phyloP scores from a whole-genome alignment of 1,140 invertebrate genomes.

The Triops cancriformis region DNA sequence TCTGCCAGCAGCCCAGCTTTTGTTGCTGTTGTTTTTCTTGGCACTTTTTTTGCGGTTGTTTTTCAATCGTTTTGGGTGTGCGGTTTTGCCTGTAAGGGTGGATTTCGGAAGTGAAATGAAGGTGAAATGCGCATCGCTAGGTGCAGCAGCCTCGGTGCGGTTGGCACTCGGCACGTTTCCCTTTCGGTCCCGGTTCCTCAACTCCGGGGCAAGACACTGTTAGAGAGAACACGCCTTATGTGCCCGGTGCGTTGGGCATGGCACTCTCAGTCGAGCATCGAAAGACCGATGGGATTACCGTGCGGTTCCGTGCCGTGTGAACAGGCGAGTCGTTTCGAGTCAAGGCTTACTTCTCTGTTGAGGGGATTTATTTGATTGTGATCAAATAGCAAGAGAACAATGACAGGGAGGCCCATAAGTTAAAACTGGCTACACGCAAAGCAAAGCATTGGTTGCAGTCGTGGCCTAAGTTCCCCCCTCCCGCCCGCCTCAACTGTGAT shows the following conservation, averaged over 20 bases:
- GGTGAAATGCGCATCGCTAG: conserved; percentile 3
- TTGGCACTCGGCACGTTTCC: background rate
- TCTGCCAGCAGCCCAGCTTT: background rate
- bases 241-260: background rate
- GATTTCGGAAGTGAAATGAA: conserved; percentile 5
- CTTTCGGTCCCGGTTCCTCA: background rate
- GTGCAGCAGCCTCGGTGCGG: conserved; percentile 6
- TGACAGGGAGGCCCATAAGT: background rate
- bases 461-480: background rate
- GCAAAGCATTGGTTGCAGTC: background rate
- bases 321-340: background rate
- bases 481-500: no score
- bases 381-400: background rate
- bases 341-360: background rate
- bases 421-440: background rate
- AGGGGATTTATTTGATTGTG: background rate
- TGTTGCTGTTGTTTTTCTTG: background rate
- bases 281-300: background rate
- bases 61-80: background rate
- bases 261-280: background rate
- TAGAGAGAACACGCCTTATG: background rate
- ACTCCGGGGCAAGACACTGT: background rate
- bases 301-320: background rate
- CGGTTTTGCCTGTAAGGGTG: background rate
- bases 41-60: background rate